These are phyloP conservation scores for Turritopsis rubra DNA, from an alignment of 30 jellyfish, hydroid and myxozoan species.

Conservation along the genomic window DNA sequence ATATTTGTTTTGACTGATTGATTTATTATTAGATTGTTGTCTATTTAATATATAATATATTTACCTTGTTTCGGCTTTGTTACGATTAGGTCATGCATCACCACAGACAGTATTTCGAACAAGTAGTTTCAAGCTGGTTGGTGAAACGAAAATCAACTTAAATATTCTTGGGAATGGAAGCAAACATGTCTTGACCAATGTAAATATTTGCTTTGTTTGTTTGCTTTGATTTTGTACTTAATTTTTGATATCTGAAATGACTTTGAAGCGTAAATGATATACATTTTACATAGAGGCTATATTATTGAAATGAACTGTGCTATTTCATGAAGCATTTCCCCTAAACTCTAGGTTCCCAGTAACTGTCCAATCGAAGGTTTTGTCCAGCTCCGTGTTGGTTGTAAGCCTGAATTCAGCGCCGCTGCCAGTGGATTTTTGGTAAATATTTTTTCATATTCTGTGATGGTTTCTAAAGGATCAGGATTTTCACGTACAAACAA, in stretches of 20 bases:
- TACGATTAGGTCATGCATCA: conserved; percentile 45
- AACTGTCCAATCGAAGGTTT: conserved; percentile 97
- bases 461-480: too few relatives aligned
- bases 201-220: background rate
- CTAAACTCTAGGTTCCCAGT: conserved; percentile 74
- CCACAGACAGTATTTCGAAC: conserved; percentile 93
- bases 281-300: too few relatives aligned
- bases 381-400: conserved; percentile 57
- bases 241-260: too few relatives aligned
- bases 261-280: too few relatives aligned
- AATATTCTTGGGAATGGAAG: conserved; percentile 54
- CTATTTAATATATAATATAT: too few relatives aligned
- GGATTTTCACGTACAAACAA: background rate
- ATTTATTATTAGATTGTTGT: too few relatives aligned
- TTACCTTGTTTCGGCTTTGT: too few relatives aligned
- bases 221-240: conserved; percentile 12
- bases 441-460: conserved; percentile 4
- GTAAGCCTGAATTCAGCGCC: conserved; percentile 90
- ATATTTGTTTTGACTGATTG: too few relatives aligned
- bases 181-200: conserved; percentile 17
- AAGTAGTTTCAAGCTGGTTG: conserved; percentile 72
- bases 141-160: conserved; percentile 52
- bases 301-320: background rate
- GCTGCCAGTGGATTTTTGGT: conserved; percentile 91
- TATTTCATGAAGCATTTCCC: background rate